Evolutionary conservation across 2,888 invertebrate genomes (phyloP), one percentile per base, ranked within the genome.

Genomic region (Clunio marinus): DNA sequence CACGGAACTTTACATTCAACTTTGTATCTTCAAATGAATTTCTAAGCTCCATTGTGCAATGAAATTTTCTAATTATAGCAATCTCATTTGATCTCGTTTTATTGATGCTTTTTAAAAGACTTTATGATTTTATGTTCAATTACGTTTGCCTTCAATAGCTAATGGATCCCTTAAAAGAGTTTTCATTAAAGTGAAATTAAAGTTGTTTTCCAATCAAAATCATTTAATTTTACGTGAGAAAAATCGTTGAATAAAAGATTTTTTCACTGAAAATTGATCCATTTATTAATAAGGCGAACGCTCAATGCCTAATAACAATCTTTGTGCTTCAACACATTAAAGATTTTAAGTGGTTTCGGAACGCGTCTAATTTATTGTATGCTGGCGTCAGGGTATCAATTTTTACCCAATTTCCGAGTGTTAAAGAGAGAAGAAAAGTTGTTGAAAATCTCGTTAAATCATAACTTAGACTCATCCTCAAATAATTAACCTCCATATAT

Each of bases 311-410:
- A 41, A 41, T 41, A 32, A 41, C 41, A 41, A 41, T 2, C 60
- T 41, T 35, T 62, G 45, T 62, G 62, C 25, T 28, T 24, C 41
- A 35, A 22, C 13, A n/a, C 63, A 65, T 65, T 65, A 65, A 59
- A 27, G 25, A 22, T n/a, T 10, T 15, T 20, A 62, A 24, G 22
- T 41, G 51, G 51, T 51, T 45, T 45, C 10, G 58, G 35, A 32
- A 27, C 25, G 58, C 58, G 17, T 28, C 62, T 62, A 35, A 37
- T 32, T 62, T 37, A 24, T 13, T 32, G 8, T 22, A 65, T 65
- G 63, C 63, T 65, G 63, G 63, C 63, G 63, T 65, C 63, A 46
- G 63, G 63, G 63, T 46, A 25, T 62, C 62, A 32, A 28, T 32
- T 37, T 62, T 62, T 8, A n/a, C 17, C 22, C 51, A 51, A 51